Evolutionary conservation across 2,888 invertebrate genomes (phyloP), one percentile per base, ranked within the genome.

Genomic region (Tholera decimalis): DNA sequence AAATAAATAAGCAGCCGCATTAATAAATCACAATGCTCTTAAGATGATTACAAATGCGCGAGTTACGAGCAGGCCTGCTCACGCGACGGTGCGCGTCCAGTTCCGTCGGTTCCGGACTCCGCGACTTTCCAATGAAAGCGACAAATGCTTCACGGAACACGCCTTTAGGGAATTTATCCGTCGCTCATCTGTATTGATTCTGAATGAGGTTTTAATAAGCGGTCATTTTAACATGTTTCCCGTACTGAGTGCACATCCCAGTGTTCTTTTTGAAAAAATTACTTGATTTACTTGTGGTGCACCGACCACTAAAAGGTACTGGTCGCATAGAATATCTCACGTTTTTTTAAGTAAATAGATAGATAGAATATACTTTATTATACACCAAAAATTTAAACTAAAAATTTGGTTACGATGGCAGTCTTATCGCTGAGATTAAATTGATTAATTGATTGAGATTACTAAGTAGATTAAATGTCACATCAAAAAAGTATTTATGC

Each of bases 71-170:
- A 68, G 58, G 46, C 51, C 3, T 58, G 83, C 83, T 79, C 84
- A 76, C 80, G 85, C 83, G 72, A 84, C 80, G 85, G 83, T 66
- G 83, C 74, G 72, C 66, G 60, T 61, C 82, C 84, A 81, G 91
- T 91, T 91, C 93, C 92, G 92, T 81, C 83, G 79, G 91, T 91
- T 91, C 93, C 92, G 92, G 89, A 83, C 85, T 78, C 49, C 61
- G 80, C 83, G 76, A 90, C 93, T 94, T 94, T 94, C 94, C 90
- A 93, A 90, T 91, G 94, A 93, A 93, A 93, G 94, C 90, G 90
- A 89, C 88, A 85, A 81, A 77, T 75, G 72, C 85, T 86, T 86
- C 86, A 86, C 83, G 85, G 84, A 77, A 77, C 80, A 82, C 73
- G 80, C 72, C 76, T 83, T 79, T 77, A 80, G 84, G 88, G 87